Conservation (phyloP, 1,140 invertebrate genomes). For the Zaprionus davidi region DNA sequence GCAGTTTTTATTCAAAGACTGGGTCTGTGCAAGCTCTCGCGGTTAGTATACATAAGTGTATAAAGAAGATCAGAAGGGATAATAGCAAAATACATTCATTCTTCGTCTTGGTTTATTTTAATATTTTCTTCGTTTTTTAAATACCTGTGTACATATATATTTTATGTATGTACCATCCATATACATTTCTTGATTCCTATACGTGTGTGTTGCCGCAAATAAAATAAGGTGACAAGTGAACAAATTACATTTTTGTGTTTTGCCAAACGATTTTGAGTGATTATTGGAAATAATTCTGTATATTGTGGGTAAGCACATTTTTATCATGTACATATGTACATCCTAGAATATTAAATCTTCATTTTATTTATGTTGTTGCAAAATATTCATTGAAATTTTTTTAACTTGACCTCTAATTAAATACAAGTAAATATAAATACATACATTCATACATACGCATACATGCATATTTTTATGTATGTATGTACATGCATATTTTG, state of each 20-base stretch:
- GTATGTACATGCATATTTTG: not conserved
- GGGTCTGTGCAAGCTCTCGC: conserved; percentile 16
- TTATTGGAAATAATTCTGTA: not conserved
- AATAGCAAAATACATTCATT: conserved; percentile 36
- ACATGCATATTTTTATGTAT: not conserved
- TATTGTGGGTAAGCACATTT: conserved; percentile 18
- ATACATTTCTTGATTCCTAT: conserved; percentile 20
- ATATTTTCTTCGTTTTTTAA: conserved; percentile 48
- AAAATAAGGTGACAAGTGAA: conserved; percentile 17
- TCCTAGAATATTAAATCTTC: not conserved
- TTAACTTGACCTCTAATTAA: not conserved
- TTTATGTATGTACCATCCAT: conserved; percentile 26
- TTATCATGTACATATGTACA: not conserved
- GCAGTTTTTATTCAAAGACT: conserved; percentile 18
- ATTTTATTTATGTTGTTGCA: not conserved
- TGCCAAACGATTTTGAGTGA: conserved; percentile 12
- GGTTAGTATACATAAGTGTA: conserved; percentile 3
- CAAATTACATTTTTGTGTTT: conserved; percentile 16
- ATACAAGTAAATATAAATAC: not conserved
- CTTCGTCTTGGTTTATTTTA: conserved; percentile 46
- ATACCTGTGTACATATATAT: conserved; percentile 41
- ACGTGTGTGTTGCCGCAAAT: conserved; percentile 35
- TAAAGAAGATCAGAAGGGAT: conserved; percentile 11
- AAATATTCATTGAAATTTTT: not conserved
- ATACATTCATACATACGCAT: not conserved